Evolutionary conservation across 2,888 invertebrate genomes (phyloP).

Genomic region (Ophion obscuratus): DNA sequence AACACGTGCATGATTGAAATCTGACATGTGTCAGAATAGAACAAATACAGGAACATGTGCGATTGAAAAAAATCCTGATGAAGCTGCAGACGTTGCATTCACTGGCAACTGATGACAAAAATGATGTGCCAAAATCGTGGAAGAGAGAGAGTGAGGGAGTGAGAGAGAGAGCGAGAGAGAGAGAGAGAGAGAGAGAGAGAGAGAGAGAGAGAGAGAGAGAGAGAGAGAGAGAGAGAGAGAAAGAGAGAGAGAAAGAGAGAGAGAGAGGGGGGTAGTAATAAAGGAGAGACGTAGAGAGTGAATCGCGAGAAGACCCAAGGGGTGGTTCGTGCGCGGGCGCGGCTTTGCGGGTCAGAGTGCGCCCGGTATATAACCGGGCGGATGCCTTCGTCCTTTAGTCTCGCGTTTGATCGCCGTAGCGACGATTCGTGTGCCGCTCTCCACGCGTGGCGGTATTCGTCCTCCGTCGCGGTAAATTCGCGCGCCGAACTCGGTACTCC

Average conservation of each 20-base stretch:
- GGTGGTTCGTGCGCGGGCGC: constrained; percentile 81
- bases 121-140: background rate
- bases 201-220: background rate
- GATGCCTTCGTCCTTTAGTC: constrained; percentile 82
- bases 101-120: no score
- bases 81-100: no score
- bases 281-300: constrained; percentile 61
- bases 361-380: constrained; percentile 83
- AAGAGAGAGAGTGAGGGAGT: constrained; percentile 67
- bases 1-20: no score
- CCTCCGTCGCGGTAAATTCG: background rate
- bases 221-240: constrained; percentile 63
- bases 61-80: no score
- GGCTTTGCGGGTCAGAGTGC: constrained; percentile 83
- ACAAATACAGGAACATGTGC: no score
- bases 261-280: constrained; percentile 46
- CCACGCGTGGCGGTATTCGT: background rate
- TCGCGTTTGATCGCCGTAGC: constrained; percentile 80
- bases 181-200: constrained; percentile 67
- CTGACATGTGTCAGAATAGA: no score
- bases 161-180: constrained; percentile 20
- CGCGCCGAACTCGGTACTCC: background rate
- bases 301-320: constrained; percentile 64
- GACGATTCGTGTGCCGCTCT: constrained; percentile 67
- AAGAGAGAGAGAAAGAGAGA: background rate